Base-by-base conservation (phyloP, 2,797 vertebrate genomes). In the Sebastes dallii region DNA sequence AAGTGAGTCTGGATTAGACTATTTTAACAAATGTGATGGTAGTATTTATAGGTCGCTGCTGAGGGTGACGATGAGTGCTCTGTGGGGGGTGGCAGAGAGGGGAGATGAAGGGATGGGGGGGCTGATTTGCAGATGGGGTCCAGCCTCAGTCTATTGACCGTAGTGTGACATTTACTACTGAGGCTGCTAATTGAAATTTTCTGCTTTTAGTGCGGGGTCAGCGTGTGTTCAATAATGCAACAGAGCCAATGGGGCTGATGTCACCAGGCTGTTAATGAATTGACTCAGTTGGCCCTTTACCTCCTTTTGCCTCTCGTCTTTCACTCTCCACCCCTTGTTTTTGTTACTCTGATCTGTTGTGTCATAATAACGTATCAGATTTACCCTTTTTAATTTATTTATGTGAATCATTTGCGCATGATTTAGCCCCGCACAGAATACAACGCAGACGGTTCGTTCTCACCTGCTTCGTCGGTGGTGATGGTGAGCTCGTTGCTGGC, bases 401-500 rank as follows among this genome's bases (percentile, higher is more conserved):
- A 50, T 18, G 46, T 20, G 46, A 16, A 59, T 36, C 36, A n/a
- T 22, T 16, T 32, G 7, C 22, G 39, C 12, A 36, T 71, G 16
- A 32, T 62, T 59, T 6, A 58, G 3, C 39, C 1, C 34, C 25
- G 50, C 18, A 20, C 27, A 69, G 62, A 55, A 76, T 14, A 11
- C 39, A 56, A 27, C 18, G 27, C 8, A 25, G 59, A 50, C 56
- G 7, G 7, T 50, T 61, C 4, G 5, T 56, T 25, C 0, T 94
- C 74, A 99, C 98, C 98, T 93, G 98, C 98, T 97, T 99, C 98
- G 2, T 99, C 98, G 0, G 98, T 99, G 59, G 98, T 99, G 93
- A 99, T 97, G 81, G 97, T 99, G 87, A 99, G 97, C 92, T 99
- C 98, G 2, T 99, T 99, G 96, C 98, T 99, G 93, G 98, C 97